A percentile compares a stretch with the other conserved stretches of the same genome.
phyloP scores from a whole-genome alignment of 2,113 vertebrate species.

The Trematocara nigrifrons region DNA sequence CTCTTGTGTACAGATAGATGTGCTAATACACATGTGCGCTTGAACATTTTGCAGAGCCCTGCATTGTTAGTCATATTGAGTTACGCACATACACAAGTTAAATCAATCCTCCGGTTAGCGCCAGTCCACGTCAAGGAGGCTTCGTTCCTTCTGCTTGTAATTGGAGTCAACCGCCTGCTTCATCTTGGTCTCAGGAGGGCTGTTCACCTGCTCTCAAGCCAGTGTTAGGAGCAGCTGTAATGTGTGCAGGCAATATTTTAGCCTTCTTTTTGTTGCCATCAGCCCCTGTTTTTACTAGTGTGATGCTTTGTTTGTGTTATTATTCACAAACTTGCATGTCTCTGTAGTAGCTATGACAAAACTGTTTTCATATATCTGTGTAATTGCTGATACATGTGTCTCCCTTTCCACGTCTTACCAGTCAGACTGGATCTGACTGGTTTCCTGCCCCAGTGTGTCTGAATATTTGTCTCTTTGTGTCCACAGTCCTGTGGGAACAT shows the following conservation, averaged over 20 bases:
- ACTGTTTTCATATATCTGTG: neutral
- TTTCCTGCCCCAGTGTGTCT: neutral
- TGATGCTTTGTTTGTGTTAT: slow-evolving; percentile 1
- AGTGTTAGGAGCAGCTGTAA: neutral
- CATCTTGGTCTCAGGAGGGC: slow-evolving; percentile 8
- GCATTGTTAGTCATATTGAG: slow-evolving; percentile 19
- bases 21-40: neutral
- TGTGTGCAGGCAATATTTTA: neutral
- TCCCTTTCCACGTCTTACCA: neutral
- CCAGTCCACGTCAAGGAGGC: slow-evolving; percentile 38
- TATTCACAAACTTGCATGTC: neutral
- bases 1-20: neutral
- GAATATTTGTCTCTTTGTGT: neutral
- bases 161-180: slow-evolving; percentile 22
- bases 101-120: slow-evolving; percentile 46
- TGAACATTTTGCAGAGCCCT: neutral
- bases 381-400: neutral
- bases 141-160: slow-evolving; percentile 16
- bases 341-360: neutral
- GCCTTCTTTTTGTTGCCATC: neutral
- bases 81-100: neutral
- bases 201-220: slow-evolving; percentile 7
- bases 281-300: neutral
- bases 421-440: neutral
- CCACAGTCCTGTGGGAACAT: slow-evolving; percentile 93